These are phyloP conservation scores for Hormaphis cornu DNA, from an alignment of 1,140 invertebrate species.

Conservation along the genomic window DNA sequence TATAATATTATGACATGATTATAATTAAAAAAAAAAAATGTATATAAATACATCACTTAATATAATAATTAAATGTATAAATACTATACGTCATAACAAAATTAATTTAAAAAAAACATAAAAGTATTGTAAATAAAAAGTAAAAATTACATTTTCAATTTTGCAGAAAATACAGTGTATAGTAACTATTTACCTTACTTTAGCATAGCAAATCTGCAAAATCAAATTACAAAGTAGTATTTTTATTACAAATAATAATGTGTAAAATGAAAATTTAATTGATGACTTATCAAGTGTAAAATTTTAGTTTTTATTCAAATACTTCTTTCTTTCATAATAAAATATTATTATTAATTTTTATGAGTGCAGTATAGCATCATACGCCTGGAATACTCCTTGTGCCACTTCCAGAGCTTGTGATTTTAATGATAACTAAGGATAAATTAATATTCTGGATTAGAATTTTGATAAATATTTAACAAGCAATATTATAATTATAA, in stretches of 20 bases:
- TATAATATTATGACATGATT: not conserved
- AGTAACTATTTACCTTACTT: no score
- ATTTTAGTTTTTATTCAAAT: no score
- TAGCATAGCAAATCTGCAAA: no score
- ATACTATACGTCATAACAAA: not conserved
- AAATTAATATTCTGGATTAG: constrained; percentile 35
- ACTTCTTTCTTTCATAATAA: no score
- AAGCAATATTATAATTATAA: no score
- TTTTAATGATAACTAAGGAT: constrained; percentile 72
- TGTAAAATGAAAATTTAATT: no score
- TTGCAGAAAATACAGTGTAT: no score
- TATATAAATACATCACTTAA: not conserved
- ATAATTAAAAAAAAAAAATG: not conserved
- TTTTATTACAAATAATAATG: no score
- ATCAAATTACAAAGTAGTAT: no score
- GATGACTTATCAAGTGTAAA: no score
- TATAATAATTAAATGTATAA: constrained; percentile 6
- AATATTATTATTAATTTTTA: not conserved
- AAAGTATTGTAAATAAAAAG: not conserved
- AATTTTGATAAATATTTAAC: no score
- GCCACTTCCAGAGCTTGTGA: constrained; percentile 89
- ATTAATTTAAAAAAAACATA: not conserved
- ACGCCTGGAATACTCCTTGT: constrained; percentile 80
- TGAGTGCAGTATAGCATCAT: constrained; percentile 78
- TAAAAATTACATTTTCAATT: no score